These are phyloP conservation scores for Pteropus rufus DNA, from an alignment of 2,797 vertebrate species.

Conservation along the genomic window DNA sequence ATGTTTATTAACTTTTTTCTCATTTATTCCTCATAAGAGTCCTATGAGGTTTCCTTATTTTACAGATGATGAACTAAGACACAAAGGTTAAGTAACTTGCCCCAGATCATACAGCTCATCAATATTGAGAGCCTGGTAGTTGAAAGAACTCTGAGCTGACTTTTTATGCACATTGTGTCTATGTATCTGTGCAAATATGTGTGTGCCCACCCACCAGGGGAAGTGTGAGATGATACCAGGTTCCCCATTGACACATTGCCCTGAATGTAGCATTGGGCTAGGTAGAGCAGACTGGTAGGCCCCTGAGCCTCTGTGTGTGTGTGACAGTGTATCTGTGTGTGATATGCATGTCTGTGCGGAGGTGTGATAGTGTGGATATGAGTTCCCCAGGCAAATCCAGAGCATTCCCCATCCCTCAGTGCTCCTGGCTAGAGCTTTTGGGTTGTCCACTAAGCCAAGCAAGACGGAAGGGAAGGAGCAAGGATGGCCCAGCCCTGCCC, in stretches of 20 bases:
- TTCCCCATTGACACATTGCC: not conserved
- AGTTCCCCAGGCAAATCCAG: not conserved
- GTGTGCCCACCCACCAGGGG: not conserved
- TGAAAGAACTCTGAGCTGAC: not conserved
- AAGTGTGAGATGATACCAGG: not conserved
- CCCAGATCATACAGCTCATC: not conserved
- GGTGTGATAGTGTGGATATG: not conserved
- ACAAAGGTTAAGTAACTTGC: not conserved
- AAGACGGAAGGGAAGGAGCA: not conserved
- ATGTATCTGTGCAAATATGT: not conserved
- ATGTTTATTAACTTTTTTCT: not conserved
- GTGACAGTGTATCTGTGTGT: not conserved
- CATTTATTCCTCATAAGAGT: not conserved
- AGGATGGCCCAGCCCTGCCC: not conserved
- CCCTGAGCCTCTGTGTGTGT: not conserved
- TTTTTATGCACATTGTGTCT: not conserved
- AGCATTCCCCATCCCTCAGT: not conserved
- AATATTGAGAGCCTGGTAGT: not conserved
- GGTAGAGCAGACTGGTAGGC: not conserved
- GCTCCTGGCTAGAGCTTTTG: not conserved
- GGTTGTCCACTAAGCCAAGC: not conserved
- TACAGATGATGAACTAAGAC: not conserved
- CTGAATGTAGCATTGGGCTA: not conserved
- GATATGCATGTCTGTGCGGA: not conserved
- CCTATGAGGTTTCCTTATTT: not conserved